Conservation (phyloP, 2,113 vertebrate species). For the Choloepus hoffmanni region DNA sequence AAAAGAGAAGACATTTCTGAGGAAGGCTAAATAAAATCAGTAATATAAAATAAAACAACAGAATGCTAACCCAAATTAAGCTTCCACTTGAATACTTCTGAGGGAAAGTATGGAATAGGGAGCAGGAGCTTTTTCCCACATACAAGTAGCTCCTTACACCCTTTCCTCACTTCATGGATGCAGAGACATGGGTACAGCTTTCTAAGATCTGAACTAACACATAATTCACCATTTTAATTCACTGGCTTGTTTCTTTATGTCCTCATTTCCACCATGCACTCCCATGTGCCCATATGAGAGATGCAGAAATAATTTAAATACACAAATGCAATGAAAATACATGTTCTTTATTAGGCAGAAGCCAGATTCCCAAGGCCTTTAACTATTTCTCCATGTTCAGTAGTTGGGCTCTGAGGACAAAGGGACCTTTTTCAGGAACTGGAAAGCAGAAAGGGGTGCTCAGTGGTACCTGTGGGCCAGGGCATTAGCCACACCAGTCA, state of each 20-base stretch:
- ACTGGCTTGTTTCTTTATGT: background rate
- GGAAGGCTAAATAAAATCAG: background rate
- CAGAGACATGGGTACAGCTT: background rate
- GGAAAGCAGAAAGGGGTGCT: background rate
- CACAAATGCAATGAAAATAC: slow-evolving; percentile 46
- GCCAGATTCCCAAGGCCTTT: background rate
- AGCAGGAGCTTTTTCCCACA: background rate
- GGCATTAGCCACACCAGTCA: slow-evolving; percentile 88
- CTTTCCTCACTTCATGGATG: background rate
- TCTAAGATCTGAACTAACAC: background rate
- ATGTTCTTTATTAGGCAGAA: slow-evolving; percentile 64
- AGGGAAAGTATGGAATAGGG: background rate
- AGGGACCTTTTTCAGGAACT: background rate
- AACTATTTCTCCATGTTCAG: background rate
- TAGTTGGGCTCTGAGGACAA: background rate
- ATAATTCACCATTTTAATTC: background rate
- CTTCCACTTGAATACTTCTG: background rate
- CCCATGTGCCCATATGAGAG: background rate
- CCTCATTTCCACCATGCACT: background rate
- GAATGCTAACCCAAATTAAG: background rate
- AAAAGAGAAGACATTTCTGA: background rate
- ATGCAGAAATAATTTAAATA: slow-evolving; percentile 29
- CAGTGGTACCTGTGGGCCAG: slow-evolving; percentile 91
- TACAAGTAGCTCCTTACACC: background rate
- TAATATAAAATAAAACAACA: background rate